Base-by-base conservation (phyloP, 2,888 invertebrate species). In the Geophilus truncorum region DNA sequence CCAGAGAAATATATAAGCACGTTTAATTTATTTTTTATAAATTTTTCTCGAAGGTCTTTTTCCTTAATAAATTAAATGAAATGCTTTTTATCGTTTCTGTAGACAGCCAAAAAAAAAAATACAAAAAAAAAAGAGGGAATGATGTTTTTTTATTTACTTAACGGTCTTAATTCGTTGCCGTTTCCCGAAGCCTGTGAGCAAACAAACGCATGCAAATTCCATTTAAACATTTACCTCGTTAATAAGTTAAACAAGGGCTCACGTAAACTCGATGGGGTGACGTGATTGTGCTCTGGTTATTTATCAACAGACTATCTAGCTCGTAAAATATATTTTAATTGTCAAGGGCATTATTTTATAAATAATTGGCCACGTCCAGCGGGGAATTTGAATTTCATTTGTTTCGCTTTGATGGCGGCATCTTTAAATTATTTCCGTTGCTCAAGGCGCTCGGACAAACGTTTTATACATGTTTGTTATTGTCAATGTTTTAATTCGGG, bases 311-410 rank as follows among this genome's bases (percentile, higher is more conserved):
- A 70, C 70, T 10, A 70, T 70, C 70, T 70, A 25, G 70, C 15
- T 70, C 70, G 70, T 70, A 70, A 70, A 70, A 70, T 70, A 70
- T 70, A 70, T 70, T 70, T 70, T 70, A 70, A 70, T 70, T 70
- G 70, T 70, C 70, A 70, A 70, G 70, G 70, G 70, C 70, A 25
- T 70, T 70, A 70, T 70, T 70, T 70, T 70, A 70, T 70, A 70
- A 70, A 70, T 70, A 70, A 70, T 70, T 70, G 70, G 70, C 70
- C 25, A 70, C 70, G 70, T 70, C 70, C 70, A 70, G 25, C 70
- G 70, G 28, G 70, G 28, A 70, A 70, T 70, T 70, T 70, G 70
- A 70, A 70, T 77, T 32, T 77, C 77, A 36, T 77, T 77, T 32
- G 77, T 36, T n/a, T 77, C 77, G 34, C n/a, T 75, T n/a, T 18